phyloP scores from a whole-genome alignment of 2,797 vertebrate species.

The Myioborus miniatus region DNA sequence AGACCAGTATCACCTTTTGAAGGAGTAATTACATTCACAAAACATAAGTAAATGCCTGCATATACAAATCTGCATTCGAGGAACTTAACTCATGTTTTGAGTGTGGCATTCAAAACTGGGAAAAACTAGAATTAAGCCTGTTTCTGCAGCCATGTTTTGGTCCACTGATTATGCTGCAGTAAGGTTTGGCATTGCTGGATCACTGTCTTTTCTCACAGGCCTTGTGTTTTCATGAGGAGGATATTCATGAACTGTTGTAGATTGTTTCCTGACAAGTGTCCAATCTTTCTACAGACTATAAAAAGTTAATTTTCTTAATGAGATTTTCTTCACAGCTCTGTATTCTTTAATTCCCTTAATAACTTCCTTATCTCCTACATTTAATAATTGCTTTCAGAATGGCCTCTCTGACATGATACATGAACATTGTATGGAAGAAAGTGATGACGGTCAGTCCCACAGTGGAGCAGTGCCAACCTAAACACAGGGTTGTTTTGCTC shows the following conservation, averaged over 20 bases:
- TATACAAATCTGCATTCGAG: not conserved
- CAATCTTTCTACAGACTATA: not conserved
- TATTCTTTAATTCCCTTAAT: not conserved
- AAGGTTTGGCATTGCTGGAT: not conserved
- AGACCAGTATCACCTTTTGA: not conserved
- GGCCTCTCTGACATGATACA: not conserved
- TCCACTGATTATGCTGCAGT: not conserved
- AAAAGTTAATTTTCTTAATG: not conserved
- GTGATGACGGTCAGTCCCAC: not conserved
- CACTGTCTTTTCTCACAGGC: not conserved
- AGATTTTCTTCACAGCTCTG: not conserved
- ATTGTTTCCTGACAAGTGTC: not conserved
- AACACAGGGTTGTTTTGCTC: not conserved
- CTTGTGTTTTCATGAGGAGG: not conserved
- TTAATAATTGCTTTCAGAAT: not conserved
- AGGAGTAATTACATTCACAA: not conserved
- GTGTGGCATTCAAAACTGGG: not conserved
- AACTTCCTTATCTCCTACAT: not conserved
- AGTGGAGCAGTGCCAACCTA: not conserved
- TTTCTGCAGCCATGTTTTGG: not conserved
- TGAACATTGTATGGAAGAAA: not conserved
- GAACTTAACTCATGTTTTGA: not conserved
- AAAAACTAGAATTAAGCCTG: not conserved
- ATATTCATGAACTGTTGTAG: not conserved
- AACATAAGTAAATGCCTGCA: not conserved